Conservation (phyloP, 2,113 vertebrate species). For the Leiothrix lutea region DNA sequence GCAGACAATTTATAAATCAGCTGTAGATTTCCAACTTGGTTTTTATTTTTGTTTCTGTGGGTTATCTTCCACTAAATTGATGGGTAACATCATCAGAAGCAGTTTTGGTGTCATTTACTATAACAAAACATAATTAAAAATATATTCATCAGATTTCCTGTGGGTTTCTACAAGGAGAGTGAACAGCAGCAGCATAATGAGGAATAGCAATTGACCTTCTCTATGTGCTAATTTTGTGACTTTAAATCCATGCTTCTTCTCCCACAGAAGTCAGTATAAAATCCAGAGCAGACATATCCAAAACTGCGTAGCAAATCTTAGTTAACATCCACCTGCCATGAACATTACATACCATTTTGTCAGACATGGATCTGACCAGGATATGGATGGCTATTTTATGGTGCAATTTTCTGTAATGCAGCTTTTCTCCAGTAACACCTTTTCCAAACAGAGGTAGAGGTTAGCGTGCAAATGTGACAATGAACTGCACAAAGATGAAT, state of each 20-base stretch:
- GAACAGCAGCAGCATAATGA: background rate
- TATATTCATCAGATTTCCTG: slow-evolving; percentile 25
- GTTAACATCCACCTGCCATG: slow-evolving; percentile 44
- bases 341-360: slow-evolving; percentile 48
- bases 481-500: background rate
- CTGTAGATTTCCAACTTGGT: slow-evolving; percentile 23
- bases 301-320: slow-evolving; percentile 36
- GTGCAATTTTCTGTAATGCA: slow-evolving; percentile 50
- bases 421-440: background rate
- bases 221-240: background rate
- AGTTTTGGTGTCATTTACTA: background rate
- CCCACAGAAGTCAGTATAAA: background rate
- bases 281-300: background rate
- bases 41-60: slow-evolving; percentile 35
- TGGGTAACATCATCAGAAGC: background rate
- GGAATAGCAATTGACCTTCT: background rate
- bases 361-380: slow-evolving; percentile 47
- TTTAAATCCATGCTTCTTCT: background rate
- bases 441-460: background rate
- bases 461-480: background rate
- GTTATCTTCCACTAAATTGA: slow-evolving; percentile 20
- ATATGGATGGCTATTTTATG: slow-evolving; percentile 42
- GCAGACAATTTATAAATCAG: slow-evolving; percentile 62
- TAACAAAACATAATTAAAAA: slow-evolving; percentile 48
- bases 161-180: background rate